A percentile compares a stretch with the other conserved stretches of the same genome.
These are phyloP conservation scores for Temnothorax ravouxi DNA, from an alignment of 2,888 invertebrate species.

Conservation along the genomic window DNA sequence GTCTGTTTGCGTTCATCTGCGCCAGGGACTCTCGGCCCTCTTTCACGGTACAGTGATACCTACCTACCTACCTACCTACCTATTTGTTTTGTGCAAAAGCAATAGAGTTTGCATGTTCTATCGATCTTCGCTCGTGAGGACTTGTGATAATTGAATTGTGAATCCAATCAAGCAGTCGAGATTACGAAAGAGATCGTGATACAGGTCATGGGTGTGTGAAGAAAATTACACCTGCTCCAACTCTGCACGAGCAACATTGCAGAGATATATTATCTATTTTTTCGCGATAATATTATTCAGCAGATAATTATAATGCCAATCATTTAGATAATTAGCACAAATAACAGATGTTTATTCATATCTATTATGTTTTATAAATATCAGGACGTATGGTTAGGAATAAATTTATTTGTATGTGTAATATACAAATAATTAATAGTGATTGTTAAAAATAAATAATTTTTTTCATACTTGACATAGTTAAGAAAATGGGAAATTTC, in stretches of 20 bases:
- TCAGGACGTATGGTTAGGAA: not conserved
- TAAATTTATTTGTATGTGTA: not conserved
- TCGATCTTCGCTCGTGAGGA: conserved; percentile 71
- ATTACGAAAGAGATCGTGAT: conserved; percentile 74
- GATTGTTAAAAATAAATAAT: not conserved
- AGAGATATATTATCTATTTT: conserved; percentile 14
- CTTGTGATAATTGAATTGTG: conserved; percentile 75
- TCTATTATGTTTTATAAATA: not conserved
- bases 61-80: conserved; percentile 47
- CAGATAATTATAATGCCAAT: not conserved
- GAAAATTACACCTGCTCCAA: conserved; percentile 42
- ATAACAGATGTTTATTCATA: not conserved
- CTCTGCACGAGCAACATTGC: conserved; percentile 3
- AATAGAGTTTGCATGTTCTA: conserved; percentile 74
- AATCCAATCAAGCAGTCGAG: conserved; percentile 75
- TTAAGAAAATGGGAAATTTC: not conserved
- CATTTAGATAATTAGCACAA: not conserved
- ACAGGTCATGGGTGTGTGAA: conserved; percentile 52
- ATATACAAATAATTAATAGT: not conserved
- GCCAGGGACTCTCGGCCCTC: conserved; percentile 24
- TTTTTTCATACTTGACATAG: not conserved
- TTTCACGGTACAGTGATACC: conserved; percentile 55
- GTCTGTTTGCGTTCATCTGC: conserved; percentile 48
- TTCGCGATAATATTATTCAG: not conserved
- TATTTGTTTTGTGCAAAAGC: conserved; percentile 73